phyloP scores from a whole-genome alignment of 2,797 vertebrate genomes.

The Danio jaintianensis region DNA sequence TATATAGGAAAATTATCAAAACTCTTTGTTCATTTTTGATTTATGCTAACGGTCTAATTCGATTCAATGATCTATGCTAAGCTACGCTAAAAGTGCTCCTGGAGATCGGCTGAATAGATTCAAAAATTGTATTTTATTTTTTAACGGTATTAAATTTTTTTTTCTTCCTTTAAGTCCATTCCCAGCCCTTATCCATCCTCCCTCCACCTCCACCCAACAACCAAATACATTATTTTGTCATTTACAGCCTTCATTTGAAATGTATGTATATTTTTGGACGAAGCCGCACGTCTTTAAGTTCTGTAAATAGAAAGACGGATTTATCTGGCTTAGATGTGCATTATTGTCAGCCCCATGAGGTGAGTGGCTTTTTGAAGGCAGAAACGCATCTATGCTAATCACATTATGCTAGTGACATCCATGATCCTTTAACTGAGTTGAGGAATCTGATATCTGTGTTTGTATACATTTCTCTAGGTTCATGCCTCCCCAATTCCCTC shows the following conservation, averaged over 20 bases:
- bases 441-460: conserved; percentile 18
- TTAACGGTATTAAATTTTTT: no score
- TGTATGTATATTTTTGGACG: conserved; percentile 73
- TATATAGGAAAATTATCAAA: no score
- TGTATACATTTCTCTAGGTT: conserved; percentile 16
- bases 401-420: conserved; percentile 74
- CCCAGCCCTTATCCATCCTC: neutral
- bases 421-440: conserved; percentile 72
- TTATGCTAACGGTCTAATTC: no score
- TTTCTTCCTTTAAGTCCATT: neutral
- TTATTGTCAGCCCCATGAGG: conserved; percentile 70
- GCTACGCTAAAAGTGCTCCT: no score
- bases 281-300: conserved; percentile 67
- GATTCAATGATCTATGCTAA: no score
- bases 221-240: conserved; percentile 70
- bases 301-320: conserved; percentile 64
- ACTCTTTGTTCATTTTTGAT: no score
- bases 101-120: no score
- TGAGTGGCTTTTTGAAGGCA: conserved; percentile 69
- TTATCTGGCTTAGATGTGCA: conserved; percentile 67
- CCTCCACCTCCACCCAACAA: conserved; percentile 28
- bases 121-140: no score
- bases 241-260: conserved; percentile 66
- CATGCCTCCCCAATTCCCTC: conserved; percentile 25
- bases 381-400: conserved; percentile 81